phyloP scores from a whole-genome alignment of 1,140 invertebrate genomes.

The Diorhabda carinulata region DNA sequence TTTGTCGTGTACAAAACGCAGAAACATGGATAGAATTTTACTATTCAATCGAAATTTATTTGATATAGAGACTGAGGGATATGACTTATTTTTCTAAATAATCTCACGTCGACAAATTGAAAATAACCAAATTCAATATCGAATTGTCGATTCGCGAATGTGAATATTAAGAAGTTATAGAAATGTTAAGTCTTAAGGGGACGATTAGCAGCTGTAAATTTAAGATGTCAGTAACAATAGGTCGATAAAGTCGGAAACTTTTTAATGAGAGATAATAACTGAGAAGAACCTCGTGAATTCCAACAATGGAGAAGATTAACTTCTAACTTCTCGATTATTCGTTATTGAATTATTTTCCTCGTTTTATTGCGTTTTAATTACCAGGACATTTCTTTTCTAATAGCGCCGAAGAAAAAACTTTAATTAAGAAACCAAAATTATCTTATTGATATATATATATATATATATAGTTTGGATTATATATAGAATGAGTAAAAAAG shows the following conservation, averaged over 20 bases:
- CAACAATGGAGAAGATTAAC: constrained; percentile 20
- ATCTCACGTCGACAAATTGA: no score
- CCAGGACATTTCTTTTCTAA: background rate
- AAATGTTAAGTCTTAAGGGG: background rate
- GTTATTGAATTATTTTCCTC: constrained; percentile 21
- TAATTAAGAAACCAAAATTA: no score
- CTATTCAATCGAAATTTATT: no score
- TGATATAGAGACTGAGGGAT: no score
- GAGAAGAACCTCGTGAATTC: constrained; percentile 17
- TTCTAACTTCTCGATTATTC: constrained; percentile 20
- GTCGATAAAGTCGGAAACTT: constrained; percentile 20
- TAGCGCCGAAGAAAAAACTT: no score
- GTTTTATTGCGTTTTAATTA: constrained; percentile 22
- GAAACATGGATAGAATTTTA: no score
- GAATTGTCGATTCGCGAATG: no score
- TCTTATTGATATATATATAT: no score
- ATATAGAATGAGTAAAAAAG: background rate
- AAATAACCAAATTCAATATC: no score
- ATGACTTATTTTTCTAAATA: no score
- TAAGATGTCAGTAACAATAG: constrained; percentile 20
- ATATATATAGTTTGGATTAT: background rate
- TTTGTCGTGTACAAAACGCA: background rate
- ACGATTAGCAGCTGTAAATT: constrained; percentile 4
- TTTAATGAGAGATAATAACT: constrained; percentile 25
- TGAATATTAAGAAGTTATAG: background rate